phyloP scores from a whole-genome alignment of 2,797 vertebrate genomes.

The Pipistrellus pipistrellus region DNA sequence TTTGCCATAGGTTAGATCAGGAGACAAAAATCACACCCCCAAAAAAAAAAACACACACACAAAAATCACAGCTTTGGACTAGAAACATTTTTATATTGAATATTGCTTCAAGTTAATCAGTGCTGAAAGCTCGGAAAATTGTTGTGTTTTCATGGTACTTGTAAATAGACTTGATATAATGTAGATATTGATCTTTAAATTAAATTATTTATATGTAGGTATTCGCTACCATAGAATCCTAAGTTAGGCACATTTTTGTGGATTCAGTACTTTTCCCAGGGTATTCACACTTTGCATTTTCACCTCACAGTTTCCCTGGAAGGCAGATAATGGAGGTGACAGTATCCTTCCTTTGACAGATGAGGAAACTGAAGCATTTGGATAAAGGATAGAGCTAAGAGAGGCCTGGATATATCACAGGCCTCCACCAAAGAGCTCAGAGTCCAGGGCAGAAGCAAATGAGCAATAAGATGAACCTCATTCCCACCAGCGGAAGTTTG shows the following conservation, averaged over 20 bases:
- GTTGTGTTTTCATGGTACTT: slow-evolving; percentile 23
- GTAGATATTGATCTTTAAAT: slow-evolving; percentile 6
- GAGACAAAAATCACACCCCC: slow-evolving; percentile 8
- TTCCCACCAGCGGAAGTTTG: neutral
- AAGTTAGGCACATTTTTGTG: neutral
- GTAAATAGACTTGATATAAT: neutral
- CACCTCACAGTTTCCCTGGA: neutral
- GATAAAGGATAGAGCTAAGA: neutral
- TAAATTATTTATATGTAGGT: neutral
- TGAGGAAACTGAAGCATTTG: neutral
- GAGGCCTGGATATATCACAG: neutral
- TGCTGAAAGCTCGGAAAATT: slow-evolving; percentile 36
- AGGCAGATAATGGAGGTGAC: neutral
- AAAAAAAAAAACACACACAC: neutral
- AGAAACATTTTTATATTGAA: neutral
- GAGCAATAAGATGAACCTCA: neutral
- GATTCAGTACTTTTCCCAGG: neutral
- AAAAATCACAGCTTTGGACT: neutral
- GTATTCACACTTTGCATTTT: neutral
- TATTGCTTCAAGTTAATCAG: slow-evolving; percentile 20
- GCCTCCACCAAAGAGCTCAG: neutral
- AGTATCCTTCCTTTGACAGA: neutral
- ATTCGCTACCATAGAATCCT: neutral
- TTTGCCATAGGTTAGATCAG: slow-evolving; percentile 50
- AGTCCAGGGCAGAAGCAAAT: neutral